Evolutionary conservation across 30 jellyfish, hydroid and myxozoan genomes (phyloP).

Genomic region (Nemopilema nomurai): DNA sequence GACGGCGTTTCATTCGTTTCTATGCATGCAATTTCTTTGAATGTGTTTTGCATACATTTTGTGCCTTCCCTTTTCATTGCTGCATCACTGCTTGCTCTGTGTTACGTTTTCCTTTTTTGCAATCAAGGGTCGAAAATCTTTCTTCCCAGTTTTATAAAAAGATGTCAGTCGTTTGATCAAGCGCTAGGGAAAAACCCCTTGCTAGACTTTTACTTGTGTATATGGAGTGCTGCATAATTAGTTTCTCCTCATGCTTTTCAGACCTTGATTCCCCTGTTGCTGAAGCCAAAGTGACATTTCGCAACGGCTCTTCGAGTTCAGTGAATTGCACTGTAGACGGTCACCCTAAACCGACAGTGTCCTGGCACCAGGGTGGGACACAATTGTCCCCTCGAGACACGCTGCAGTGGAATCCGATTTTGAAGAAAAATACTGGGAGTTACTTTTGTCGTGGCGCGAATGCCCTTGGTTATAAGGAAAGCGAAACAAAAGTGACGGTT

Average conservation of each 20-base stretch:
- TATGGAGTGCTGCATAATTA: not conserved
- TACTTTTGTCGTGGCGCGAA: conserved; percentile 28
- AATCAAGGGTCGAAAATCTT: no score
- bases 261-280: conserved; percentile 45
- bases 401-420: conserved; percentile 18
- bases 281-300: not conserved
- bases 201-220: not conserved
- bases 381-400: not conserved
- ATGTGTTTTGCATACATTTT: no score
- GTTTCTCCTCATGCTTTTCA: not conserved
- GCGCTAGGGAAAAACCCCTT: no score
- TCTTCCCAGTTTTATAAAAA: no score
- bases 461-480: conserved; percentile 5
- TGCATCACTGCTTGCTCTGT: no score
- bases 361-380: conserved; percentile 2
- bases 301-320: conserved; percentile 22
- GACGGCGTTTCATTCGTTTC: no score
- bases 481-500: not conserved
- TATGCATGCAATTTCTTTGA: no score
- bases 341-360: conserved; percentile 37
- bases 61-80: no score
- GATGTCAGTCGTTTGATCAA: no score
- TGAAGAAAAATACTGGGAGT: conserved; percentile 21
- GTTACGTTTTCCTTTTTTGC: no score
- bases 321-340: conserved; percentile 54